These are phyloP conservation scores for Drymodes brunneopygia DNA, from an alignment of 2,113 vertebrate species.

Conservation along the genomic window DNA sequence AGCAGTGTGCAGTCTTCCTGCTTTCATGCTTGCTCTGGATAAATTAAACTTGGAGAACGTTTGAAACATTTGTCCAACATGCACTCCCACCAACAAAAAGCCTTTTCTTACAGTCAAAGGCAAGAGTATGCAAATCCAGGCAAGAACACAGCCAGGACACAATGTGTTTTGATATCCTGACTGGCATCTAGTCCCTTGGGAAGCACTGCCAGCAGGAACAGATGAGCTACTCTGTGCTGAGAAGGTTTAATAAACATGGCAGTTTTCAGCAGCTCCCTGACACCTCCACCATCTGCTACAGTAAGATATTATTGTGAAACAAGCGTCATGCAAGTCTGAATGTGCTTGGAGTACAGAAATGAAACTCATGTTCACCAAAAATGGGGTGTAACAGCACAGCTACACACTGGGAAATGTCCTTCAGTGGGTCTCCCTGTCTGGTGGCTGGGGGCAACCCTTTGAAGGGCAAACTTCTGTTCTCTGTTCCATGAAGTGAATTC, in stretches of 20 bases:
- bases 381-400: background rate
- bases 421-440: background rate
- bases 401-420: background rate
- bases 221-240: background rate
- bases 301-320: background rate
- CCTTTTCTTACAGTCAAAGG: background rate
- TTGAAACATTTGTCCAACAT: background rate
- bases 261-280: constrained; percentile 34
- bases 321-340: background rate
- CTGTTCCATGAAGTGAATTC: background rate
- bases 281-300: constrained; percentile 22
- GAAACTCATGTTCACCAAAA: background rate
- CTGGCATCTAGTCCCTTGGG: background rate
- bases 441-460: background rate
- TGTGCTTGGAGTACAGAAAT: background rate
- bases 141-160: background rate
- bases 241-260: constrained; percentile 9
- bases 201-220: constrained; percentile 16
- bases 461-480: background rate
- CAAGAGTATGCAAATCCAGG: background rate
- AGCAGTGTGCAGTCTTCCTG: background rate
- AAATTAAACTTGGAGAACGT: background rate
- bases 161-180: background rate
- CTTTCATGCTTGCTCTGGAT: background rate
- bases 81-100: background rate